Conservation (phyloP, 2,113 vertebrate genomes). For the Mormyrus lacerda region DNA sequence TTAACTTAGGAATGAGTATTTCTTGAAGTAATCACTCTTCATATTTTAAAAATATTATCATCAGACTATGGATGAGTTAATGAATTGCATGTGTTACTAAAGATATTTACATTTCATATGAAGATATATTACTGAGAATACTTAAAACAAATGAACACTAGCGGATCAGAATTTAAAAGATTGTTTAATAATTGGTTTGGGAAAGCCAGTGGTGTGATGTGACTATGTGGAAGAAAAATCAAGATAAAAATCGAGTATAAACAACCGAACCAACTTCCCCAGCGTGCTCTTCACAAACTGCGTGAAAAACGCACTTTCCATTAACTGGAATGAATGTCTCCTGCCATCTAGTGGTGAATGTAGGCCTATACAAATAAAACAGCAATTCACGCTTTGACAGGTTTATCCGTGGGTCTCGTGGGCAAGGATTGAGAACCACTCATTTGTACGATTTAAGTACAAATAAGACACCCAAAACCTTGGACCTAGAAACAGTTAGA, state of each 20-base stretch:
- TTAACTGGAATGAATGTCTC: neutral
- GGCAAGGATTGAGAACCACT: neutral
- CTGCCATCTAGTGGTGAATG: neutral
- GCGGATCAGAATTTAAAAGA: neutral
- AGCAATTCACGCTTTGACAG: neutral
- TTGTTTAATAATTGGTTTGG: neutral
- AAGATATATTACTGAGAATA: neutral
- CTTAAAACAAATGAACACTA: neutral
- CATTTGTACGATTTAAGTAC: neutral
- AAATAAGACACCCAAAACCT: neutral
- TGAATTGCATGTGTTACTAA: neutral
- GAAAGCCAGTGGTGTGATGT: neutral
- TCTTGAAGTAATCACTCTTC: neutral
- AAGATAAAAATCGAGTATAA: neutral
- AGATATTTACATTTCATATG: neutral
- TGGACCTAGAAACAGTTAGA: neutral
- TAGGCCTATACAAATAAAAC: neutral
- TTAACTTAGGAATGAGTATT: neutral
- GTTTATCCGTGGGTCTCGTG: neutral
- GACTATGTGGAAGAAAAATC: neutral
- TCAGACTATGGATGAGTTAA: neutral
- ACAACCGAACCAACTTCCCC: neutral
- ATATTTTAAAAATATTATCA: neutral
- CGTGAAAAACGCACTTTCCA: neutral
- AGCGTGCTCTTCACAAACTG: neutral